Evolutionary conservation across 1,140 invertebrate genomes (phyloP).

Genomic region (Tyrophagus putrescentiae): DNA sequence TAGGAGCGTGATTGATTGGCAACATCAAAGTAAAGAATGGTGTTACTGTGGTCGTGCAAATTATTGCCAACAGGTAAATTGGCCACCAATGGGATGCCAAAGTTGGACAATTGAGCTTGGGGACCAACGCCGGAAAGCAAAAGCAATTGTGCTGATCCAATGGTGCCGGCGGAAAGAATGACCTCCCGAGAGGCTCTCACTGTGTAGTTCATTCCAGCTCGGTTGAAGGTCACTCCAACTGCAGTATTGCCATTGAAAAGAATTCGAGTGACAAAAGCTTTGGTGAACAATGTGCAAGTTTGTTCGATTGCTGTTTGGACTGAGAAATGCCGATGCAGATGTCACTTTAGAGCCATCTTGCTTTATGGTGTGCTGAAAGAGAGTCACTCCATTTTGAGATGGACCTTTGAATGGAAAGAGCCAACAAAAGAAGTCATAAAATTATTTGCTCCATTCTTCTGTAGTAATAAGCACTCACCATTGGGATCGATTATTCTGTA

Average conservation of each 20-base stretch:
- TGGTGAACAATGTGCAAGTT: conserved; percentile 57
- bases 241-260: conserved; percentile 32
- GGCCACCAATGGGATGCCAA: conserved; percentile 19
- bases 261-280: conserved; percentile 25
- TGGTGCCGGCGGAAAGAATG: conserved; percentile 47
- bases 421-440: neutral
- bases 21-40: conserved; percentile 28
- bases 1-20: conserved; percentile 12
- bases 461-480: neutral
- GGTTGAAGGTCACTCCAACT: conserved; percentile 53
- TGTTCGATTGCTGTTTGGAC: conserved; percentile 39
- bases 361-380: conserved; percentile 17
- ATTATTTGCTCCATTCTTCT: neutral
- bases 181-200: conserved; percentile 55
- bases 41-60: conserved; percentile 29
- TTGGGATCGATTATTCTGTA: conserved; percentile 13
- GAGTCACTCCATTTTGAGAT: conserved; percentile 50
- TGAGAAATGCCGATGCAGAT: conserved; percentile 7
- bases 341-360: conserved; percentile 9
- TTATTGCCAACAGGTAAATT: conserved; percentile 37
- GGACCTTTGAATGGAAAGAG: conserved; percentile 46
- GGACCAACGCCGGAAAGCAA: conserved; percentile 59
- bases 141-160: conserved; percentile 38
- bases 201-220: conserved; percentile 44
- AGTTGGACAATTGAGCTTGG: conserved; percentile 42